Evolutionary conservation across 1,140 invertebrate species (phyloP).

Genomic region (Forficula auricularia): DNA sequence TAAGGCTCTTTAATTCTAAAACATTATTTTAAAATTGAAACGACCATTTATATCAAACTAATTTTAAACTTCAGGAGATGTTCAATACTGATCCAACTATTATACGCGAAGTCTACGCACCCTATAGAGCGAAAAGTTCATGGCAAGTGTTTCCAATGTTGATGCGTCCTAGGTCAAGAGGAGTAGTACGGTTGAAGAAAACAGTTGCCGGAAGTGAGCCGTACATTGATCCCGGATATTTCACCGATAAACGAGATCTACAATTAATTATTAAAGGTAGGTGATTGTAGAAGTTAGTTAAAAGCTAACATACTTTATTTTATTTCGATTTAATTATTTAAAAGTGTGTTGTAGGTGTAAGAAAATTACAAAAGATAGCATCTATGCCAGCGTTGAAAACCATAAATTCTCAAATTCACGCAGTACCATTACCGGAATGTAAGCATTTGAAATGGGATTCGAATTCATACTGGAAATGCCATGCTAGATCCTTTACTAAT

Average conservation of each 20-base stretch:
- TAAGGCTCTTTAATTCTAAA: too few relatives aligned
- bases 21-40: too few relatives aligned
- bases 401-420: slow-evolving; percentile 37
- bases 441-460: slow-evolving; percentile 39
- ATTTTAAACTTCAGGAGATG: too few relatives aligned
- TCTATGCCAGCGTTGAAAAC: slow-evolving; percentile 37
- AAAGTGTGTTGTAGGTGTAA: slow-evolving; percentile 26
- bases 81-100: too few relatives aligned
- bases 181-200: slow-evolving; percentile 31
- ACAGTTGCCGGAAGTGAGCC: slow-evolving; percentile 59
- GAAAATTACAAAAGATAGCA: slow-evolving; percentile 35
- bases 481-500: slow-evolving; percentile 41
- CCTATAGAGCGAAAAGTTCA: not conserved
- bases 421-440: slow-evolving; percentile 44
- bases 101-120: slow-evolving; percentile 1
- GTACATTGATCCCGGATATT: slow-evolving; percentile 63
- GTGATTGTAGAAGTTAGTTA: too few relatives aligned
- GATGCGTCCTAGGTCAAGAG: not conserved
- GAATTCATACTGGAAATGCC: slow-evolving; percentile 56
- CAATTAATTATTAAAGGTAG: slow-evolving; percentile 39
- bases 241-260: slow-evolving; percentile 42
- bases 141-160: slow-evolving; percentile 9
- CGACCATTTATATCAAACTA: too few relatives aligned
- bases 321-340: too few relatives aligned
- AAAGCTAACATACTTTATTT: too few relatives aligned